Percentiles rank a stretch among this genome's conserved stretches.
These are phyloP conservation scores for Anthophora plumipes DNA, from an alignment of 2,888 invertebrate genomes.

Conservation along the genomic window DNA sequence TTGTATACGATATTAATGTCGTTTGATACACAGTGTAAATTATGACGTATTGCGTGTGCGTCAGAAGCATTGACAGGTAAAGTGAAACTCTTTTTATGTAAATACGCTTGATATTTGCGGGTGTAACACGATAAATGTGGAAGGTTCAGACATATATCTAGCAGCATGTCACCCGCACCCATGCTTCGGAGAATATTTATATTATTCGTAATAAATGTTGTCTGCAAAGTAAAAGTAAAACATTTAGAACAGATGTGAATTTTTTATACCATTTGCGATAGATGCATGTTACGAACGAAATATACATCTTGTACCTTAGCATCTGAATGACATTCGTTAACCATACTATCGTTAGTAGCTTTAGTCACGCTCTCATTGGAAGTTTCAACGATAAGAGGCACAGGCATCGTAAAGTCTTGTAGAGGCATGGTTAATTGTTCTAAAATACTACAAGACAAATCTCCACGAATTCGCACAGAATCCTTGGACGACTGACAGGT, in stretches of 20 bases:
- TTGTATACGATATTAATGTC: constrained; percentile 94
- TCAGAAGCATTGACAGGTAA: constrained; percentile 90
- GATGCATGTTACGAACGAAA: not conserved
- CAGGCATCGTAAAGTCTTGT: constrained; percentile 86
- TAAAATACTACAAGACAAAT: constrained; percentile 90
- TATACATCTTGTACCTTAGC: constrained; percentile 82
- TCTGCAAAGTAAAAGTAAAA: constrained; percentile 85
- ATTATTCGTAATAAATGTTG: constrained; percentile 92
- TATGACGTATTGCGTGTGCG: constrained; percentile 90
- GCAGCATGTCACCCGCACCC: constrained; percentile 92
- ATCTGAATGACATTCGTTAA: constrained; percentile 84
- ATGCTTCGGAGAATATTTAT: constrained; percentile 91
- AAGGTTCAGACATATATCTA: constrained; percentile 92
- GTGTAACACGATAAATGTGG: constrained; percentile 89
- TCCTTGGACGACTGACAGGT: constrained; percentile 86
- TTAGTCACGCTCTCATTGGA: constrained; percentile 84
- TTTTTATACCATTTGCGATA: too few relatives aligned
- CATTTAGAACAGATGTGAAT: constrained; percentile 12
- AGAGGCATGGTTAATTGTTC: constrained; percentile 90
- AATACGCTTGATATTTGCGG: constrained; percentile 87
- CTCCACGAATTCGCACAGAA: constrained; percentile 87
- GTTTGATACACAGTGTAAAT: constrained; percentile 91
- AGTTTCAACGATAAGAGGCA: constrained; percentile 83
- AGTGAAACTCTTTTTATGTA: constrained; percentile 88
- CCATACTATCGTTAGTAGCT: constrained; percentile 81